Evolutionary conservation across 2,797 vertebrate species (phyloP).

Genomic region (Dallia pectoralis): DNA sequence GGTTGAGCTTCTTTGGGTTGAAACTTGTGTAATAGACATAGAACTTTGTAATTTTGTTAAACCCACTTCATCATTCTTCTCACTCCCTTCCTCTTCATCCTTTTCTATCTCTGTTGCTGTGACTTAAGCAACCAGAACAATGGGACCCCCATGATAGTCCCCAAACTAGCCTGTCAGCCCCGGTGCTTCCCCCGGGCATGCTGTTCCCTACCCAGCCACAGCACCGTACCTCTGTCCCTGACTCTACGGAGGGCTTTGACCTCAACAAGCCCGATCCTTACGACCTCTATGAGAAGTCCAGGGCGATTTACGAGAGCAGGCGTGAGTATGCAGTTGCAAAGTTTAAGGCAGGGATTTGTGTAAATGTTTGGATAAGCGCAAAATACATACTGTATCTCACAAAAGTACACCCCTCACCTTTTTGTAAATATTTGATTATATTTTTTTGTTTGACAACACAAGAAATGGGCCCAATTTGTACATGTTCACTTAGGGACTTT

Average conservation of each 20-base stretch:
- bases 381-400: too few relatives aligned
- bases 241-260: slow-evolving; percentile 93
- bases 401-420: too few relatives aligned
- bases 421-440: too few relatives aligned
- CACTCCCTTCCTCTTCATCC: neutral
- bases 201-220: slow-evolving; percentile 84
- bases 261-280: slow-evolving; percentile 97
- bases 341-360: neutral
- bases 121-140: slow-evolving; percentile 82
- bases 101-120: slow-evolving; percentile 2
- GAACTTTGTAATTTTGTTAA: neutral
- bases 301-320: slow-evolving; percentile 98
- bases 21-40: too few relatives aligned
- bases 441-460: too few relatives aligned
- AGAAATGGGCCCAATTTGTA: too few relatives aligned
- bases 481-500: too few relatives aligned
- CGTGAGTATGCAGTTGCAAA: slow-evolving; percentile 80
- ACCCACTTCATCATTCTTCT: neutral
- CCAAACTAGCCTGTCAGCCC: slow-evolving; percentile 85
- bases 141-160: slow-evolving; percentile 97
- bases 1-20: too few relatives aligned
- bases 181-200: slow-evolving; percentile 81
- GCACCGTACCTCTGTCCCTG: slow-evolving; percentile 92
- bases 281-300: slow-evolving; percentile 98
- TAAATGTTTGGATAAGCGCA: neutral